Evolutionary conservation across 1,140 invertebrate species (phyloP), one percentile per base, ranked within the genome.

Genomic region (Laupala kohalensis): DNA sequence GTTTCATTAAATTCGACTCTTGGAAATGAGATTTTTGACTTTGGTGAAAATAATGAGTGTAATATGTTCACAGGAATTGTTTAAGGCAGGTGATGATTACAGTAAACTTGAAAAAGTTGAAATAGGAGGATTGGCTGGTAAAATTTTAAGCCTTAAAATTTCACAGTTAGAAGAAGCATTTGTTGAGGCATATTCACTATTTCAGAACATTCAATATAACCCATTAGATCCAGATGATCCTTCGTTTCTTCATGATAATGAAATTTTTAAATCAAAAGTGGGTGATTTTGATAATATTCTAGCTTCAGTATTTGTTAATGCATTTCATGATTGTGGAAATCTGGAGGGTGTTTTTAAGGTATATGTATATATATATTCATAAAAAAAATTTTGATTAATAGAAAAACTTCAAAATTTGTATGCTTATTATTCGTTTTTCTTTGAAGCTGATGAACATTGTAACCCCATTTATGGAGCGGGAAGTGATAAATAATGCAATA

Each of bases 71-170:
- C 71, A 72, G 71, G 29, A 91, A 86, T 90, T 97, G 77, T 97
- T 97, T 79, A 87, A 94, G 78, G 95, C 93, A 5, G 92, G 96
- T 2, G 79, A 94, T 69, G 95, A 98, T 81, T 97, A 97, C 80
- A 88, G 91, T 76, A 97, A 97, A 80, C 83, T 98, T 72, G 95
- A 97, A 82, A 95, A 96, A 83, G 90, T 97, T 30, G 95, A 97
- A 85, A 90, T 97, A 75, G 95, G 95, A 72, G 95, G 95, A 9
- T 86, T 95, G 72, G 91, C 94, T 78, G 94, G 95, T 64, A 87
- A 92, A 74, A 87, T 89, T 23, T 82, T 97, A 4, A 94, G 92
- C 77, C 82, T 86, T 5, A 87, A 90, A 76, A 88, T 95, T 30
- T 84, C 89, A 23, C 85, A 85, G 37, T 90, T 97, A 70, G 93